phyloP scores from a whole-genome alignment of 2,888 invertebrate species.

The Drosophila kambysellisi region DNA sequence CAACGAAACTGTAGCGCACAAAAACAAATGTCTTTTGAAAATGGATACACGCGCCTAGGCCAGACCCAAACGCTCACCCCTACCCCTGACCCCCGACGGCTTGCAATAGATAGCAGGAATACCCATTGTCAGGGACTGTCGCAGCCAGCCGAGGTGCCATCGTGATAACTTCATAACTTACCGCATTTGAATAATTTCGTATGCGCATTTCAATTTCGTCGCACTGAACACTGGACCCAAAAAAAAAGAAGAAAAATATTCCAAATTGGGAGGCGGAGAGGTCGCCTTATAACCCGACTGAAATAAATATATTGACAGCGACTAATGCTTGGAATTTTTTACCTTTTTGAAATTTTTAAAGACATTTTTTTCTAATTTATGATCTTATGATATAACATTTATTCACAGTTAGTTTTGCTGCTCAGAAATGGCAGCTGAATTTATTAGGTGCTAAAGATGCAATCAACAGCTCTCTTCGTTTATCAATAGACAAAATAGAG shows the following conservation, averaged over 20 bases:
- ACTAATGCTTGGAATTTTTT: conserved; percentile 70
- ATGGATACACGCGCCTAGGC: conserved; percentile 51
- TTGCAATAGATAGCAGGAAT: conserved; percentile 55
- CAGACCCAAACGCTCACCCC: conserved; percentile 32
- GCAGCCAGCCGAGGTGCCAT: conserved; percentile 67
- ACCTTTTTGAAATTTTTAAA: conserved; percentile 43
- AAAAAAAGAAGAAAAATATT: conserved; percentile 7
- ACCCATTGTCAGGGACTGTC: conserved; percentile 69
- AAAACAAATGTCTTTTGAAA: conserved; percentile 71
- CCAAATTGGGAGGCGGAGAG: conserved; percentile 14
- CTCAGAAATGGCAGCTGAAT: conserved; percentile 43
- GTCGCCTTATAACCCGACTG: conserved; percentile 33
- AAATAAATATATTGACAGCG: conserved; percentile 75
- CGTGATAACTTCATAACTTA: conserved; percentile 82
- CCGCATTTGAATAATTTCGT: conserved; percentile 79
- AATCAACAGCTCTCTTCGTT: conserved; percentile 40
- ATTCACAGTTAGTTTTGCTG: conserved; percentile 57
- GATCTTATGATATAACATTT: conserved; percentile 41
- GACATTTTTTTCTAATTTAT: conserved; percentile 29
- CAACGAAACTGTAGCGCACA: conserved; percentile 77
- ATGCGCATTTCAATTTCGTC: conserved; percentile 77
- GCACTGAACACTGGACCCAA: conserved; percentile 41
- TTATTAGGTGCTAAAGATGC: conserved; percentile 56
- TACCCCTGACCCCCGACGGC: conserved; percentile 49
- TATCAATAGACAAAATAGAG: conserved; percentile 22